Conservation (phyloP, 64 coral and sea anemone genomes). For the Stylophora pistillata region DNA sequence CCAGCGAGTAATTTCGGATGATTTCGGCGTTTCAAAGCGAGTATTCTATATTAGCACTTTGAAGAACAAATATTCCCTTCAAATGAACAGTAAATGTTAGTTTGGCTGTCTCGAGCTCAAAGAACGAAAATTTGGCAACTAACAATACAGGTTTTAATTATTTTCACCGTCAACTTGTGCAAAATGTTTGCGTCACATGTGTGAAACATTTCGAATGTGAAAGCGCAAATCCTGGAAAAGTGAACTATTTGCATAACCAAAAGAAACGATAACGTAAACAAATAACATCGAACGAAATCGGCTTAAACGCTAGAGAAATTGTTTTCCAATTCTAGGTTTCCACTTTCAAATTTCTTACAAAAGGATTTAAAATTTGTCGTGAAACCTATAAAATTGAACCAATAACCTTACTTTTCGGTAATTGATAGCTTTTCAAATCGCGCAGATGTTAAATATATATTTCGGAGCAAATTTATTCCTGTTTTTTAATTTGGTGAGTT, state of each 20-base stretch:
- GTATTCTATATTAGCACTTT: background rate
- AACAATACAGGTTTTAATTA: conserved; percentile 19
- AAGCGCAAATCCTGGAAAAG: background rate
- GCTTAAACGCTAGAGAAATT: too few species aligned
- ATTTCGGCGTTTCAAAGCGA: background rate
- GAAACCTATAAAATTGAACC: too few species aligned
- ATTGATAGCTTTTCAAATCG: too few species aligned
- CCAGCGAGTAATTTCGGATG: background rate
- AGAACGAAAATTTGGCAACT: background rate
- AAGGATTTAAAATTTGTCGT: too few species aligned
- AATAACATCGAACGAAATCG: too few species aligned
- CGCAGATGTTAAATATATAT: too few species aligned
- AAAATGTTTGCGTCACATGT: conserved; percentile 9
- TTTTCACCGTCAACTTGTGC: background rate
- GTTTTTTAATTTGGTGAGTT: too few species aligned
- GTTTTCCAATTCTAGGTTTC: too few species aligned
- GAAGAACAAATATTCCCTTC: background rate
- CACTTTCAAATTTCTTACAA: too few species aligned
- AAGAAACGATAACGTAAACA: background rate
- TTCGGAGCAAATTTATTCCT: too few species aligned
- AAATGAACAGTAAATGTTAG: background rate
- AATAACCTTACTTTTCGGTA: too few species aligned
- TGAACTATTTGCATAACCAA: background rate
- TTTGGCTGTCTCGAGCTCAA: background rate
- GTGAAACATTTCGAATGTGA: background rate